Evolutionary conservation across 2,113 vertebrate genomes (phyloP).

Genomic region (Eubucco bourcierii): DNA sequence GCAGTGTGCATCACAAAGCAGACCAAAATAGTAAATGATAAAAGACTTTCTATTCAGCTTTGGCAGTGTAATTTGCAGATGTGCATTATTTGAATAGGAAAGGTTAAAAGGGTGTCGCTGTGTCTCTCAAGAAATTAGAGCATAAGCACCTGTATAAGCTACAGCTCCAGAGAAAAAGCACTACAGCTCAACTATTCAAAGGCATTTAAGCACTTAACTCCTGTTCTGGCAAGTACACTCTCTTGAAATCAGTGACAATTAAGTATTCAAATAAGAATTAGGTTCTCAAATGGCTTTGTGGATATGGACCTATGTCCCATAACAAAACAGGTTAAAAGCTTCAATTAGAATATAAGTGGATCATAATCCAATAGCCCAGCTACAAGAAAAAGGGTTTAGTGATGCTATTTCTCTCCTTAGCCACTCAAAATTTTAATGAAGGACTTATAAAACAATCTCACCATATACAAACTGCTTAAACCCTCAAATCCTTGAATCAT

Average conservation of each 20-base stretch:
- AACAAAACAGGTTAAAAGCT: constrained; percentile 27
- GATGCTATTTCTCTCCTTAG: constrained; percentile 32
- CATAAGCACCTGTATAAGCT: background rate
- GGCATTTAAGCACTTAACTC: background rate
- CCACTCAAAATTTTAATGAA: constrained; percentile 53
- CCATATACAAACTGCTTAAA: constrained; percentile 18
- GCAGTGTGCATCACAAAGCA: background rate
- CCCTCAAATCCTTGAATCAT: constrained; percentile 55
- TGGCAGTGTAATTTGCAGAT: background rate
- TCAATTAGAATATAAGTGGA: constrained; percentile 9
- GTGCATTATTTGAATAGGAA: background rate
- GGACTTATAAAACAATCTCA: constrained; percentile 44
- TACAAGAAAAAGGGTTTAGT: constrained; percentile 21
- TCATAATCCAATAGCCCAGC: background rate
- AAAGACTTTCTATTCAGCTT: background rate
- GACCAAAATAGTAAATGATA: background rate
- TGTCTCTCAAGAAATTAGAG: background rate
- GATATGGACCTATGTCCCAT: background rate
- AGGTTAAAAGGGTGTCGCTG: background rate
- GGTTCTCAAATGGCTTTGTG: background rate
- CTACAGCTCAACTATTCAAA: background rate
- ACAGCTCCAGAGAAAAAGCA: background rate
- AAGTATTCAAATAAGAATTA: background rate
- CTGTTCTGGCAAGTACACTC: background rate
- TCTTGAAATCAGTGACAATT: background rate